phyloP scores from a whole-genome alignment of 2,113 vertebrate genomes.

The Solenodon paradoxus region DNA sequence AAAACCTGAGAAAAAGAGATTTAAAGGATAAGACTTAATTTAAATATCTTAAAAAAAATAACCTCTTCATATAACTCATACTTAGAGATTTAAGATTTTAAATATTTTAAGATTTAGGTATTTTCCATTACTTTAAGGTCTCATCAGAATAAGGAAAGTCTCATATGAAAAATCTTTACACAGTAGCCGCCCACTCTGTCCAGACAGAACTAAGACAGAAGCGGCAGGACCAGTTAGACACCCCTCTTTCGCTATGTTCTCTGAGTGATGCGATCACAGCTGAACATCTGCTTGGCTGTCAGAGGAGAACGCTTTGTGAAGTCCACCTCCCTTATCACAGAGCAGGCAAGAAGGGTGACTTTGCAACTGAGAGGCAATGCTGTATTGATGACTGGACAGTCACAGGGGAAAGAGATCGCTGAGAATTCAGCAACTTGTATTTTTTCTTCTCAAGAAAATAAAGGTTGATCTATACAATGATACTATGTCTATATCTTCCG shows the following conservation, averaged over 20 bases:
- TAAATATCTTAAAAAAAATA: neutral
- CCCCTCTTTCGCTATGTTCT: neutral
- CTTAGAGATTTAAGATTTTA: neutral
- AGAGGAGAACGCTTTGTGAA: neutral
- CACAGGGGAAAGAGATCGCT: neutral
- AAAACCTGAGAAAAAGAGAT: neutral
- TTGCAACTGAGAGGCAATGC: neutral
- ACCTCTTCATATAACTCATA: neutral
- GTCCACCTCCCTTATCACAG: neutral
- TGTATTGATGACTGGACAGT: too few species aligned
- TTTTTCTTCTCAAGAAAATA: neutral
- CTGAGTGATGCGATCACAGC: neutral
- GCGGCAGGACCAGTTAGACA: neutral
- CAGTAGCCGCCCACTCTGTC: neutral
- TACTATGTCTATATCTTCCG: neutral
- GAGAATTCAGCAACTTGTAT: neutral
- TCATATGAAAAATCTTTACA: neutral
- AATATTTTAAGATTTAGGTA: neutral
- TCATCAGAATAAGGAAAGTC: neutral
- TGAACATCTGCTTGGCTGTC: neutral
- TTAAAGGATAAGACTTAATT: neutral
- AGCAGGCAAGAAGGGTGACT: neutral
- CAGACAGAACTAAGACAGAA: neutral
- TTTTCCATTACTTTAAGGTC: neutral
- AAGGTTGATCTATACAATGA: neutral